phyloP scores from a whole-genome alignment of 2,113 vertebrate genomes.

The Crotalus tigris region DNA sequence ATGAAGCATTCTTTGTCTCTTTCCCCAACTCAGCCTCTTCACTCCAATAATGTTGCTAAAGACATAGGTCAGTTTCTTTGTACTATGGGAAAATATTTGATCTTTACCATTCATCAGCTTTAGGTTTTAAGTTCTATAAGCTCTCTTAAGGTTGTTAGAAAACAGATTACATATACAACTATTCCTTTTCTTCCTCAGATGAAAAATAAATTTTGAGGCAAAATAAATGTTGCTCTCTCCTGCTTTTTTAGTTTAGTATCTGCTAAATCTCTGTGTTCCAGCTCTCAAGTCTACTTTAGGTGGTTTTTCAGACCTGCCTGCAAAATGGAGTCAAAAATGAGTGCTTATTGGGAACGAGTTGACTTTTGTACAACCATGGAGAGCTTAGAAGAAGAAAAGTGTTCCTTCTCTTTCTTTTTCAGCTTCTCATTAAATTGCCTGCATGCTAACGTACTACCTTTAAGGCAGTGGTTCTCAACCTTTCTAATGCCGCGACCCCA shows the following conservation, averaged over 20 bases:
- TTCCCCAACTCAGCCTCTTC: neutral
- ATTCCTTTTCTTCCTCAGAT: neutral
- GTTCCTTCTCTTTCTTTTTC: neutral
- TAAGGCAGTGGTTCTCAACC: neutral
- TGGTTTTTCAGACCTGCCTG: neutral
- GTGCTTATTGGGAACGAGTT: neutral
- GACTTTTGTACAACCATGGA: neutral
- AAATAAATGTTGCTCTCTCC: neutral
- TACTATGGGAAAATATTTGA: neutral
- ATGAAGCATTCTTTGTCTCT: neutral
- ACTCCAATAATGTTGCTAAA: neutral
- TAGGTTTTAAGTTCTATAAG: neutral
- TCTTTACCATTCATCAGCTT: neutral
- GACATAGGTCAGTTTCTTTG: neutral
- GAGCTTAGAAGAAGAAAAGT: neutral
- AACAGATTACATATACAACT: neutral
- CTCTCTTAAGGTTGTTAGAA: neutral
- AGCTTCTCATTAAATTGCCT: neutral
- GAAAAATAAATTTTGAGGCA: neutral
- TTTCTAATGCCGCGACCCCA: too few species aligned
- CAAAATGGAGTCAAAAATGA: slow-evolving; percentile 25
- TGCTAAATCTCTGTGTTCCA: neutral
- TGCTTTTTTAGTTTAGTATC: neutral
- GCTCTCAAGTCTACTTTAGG: neutral
- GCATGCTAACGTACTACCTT: neutral